Evolutionary conservation across 1,140 invertebrate species (phyloP), one percentile per base, ranked within the genome.

Genomic region (Megathymus violae): DNA sequence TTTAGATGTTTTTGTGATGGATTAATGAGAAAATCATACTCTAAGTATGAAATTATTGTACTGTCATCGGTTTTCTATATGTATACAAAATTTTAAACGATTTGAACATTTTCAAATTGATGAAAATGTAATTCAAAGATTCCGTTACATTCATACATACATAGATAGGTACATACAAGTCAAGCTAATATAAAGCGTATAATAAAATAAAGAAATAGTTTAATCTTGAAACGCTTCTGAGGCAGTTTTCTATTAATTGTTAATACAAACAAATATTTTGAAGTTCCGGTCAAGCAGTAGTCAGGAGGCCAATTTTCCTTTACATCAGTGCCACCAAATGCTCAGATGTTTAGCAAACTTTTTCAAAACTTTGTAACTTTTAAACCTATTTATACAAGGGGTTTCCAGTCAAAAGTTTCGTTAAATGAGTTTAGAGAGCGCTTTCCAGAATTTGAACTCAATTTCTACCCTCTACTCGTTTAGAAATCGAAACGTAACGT

Each of bases 341-440:
- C 40, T 56, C 52, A 56, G 40, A 56, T 31, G 52, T 11, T 56
- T 56, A 56, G 52, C 22, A 15, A 56, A 56, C 52, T 56, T 56
- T 56, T 56, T 56, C 40, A 44, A 5, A 10, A 56, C 38, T 56
- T 41, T 5, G 15, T 41, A 56, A 56, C 52, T 56, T 44, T 56
- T 56, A 43, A 56, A 56, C 52, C 40, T 56, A 56, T 56, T 56
- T 56, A 22, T 43, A 31, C 41, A 56, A 56, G 13, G 11, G 52
- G 51, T 14, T 52, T 6, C 10, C 34, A 52, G 36, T 48, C n/a
- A n/a, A n/a, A n/a, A n/a, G n/a, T 48, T 54, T 43, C 51, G 51
- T 54, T 54, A 27, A 54, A 43, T 22, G 40, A 52, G 16, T 54
- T 54, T 14, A 16, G 38, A 19, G 14, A 25, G 11, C 51, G 41